Evolutionary conservation across 1,140 invertebrate genomes (phyloP), one percentile per base, ranked within the genome.

Genomic region (Chironomus tepperi): DNA sequence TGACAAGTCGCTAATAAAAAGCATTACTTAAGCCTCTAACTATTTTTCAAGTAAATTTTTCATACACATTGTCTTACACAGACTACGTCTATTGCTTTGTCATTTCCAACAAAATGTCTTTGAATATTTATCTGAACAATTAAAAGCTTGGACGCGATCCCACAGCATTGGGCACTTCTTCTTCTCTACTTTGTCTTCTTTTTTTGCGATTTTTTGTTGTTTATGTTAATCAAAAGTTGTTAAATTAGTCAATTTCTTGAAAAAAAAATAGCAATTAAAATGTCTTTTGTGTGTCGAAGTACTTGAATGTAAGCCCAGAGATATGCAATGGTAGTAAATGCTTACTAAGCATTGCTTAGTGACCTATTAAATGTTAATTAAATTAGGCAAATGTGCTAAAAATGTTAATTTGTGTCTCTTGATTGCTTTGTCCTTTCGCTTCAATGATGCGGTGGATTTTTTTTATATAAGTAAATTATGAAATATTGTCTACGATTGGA

Each of bases 1-100:
- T 70, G 65, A 70, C 65, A 70, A n/a, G 18, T 70, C 9, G 19
- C 16, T 70, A 21, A 19, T 19, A 70, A 70, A 70, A 70, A 70
- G 16, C 16, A 70, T 70, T 21, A 18, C 65, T 19, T 19, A 70
- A 70, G 16, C 10, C 16, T 70, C 65, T n/a, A 70, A 70, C 65
- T 21, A 19, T 8, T 10, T 70, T 70, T 70, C 65, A 70, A 19
- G 65, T 57, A 57, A 15, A 8, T 57, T 57, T 57, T 57, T 57
- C 12, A 12, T 57, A n/a, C n/a, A n/a, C 47, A 57, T 57, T 57
- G 47, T 57, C 47, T 57, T 34, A 34, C 24, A 34, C 24, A 34
- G 24, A 34, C 24, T 2, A 2, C 24, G 24, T 34, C 24, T n/a
- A 8, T n/a, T 57, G n/a, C n/a, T 57, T 57, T 57, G n/a, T 57